These are phyloP conservation scores for Centropus unirufus DNA, from an alignment of 2,113 vertebrate species.

Conservation along the genomic window DNA sequence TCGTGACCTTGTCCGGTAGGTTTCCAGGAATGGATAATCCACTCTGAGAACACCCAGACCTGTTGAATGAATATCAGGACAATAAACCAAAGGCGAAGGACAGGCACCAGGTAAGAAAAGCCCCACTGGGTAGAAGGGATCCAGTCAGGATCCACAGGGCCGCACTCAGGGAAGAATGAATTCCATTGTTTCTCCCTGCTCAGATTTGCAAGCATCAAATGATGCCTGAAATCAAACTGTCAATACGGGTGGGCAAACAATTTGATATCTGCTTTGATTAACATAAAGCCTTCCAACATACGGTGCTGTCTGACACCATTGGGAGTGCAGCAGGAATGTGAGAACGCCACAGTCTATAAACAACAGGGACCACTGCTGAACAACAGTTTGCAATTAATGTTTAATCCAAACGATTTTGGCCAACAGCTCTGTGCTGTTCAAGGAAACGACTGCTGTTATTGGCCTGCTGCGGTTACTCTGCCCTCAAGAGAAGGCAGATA, in stretches of 20 bases:
- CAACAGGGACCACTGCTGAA: not conserved
- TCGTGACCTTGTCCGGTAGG: conserved; percentile 66
- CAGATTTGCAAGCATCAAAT: not conserved
- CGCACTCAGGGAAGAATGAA: not conserved
- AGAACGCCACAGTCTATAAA: conserved; percentile 2
- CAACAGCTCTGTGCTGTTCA: conserved; percentile 13
- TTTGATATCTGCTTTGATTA: conserved; percentile 43
- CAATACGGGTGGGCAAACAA: conserved; percentile 31
- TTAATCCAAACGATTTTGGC: conserved; percentile 40
- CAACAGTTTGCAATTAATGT: conserved; percentile 39
- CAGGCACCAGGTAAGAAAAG: not conserved
- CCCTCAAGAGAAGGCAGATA: not conserved
- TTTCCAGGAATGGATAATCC: conserved; percentile 41
- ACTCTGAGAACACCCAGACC: conserved; percentile 54
- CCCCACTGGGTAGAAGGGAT: not conserved
- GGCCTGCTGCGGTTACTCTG: not conserved
- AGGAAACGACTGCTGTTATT: not conserved
- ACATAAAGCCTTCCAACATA: conserved; percentile 27
- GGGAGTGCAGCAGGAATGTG: conserved; percentile 4
- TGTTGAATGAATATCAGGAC: conserved; percentile 50
- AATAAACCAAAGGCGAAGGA: not conserved
- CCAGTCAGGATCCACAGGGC: not conserved
- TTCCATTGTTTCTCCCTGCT: not conserved
- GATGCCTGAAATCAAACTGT: conserved; percentile 29
- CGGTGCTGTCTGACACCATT: conserved; percentile 50